Evolutionary conservation across 2,888 invertebrate genomes (phyloP), one percentile per base, ranked within the genome.

Genomic region (Chrysotoxum bicinctum): DNA sequence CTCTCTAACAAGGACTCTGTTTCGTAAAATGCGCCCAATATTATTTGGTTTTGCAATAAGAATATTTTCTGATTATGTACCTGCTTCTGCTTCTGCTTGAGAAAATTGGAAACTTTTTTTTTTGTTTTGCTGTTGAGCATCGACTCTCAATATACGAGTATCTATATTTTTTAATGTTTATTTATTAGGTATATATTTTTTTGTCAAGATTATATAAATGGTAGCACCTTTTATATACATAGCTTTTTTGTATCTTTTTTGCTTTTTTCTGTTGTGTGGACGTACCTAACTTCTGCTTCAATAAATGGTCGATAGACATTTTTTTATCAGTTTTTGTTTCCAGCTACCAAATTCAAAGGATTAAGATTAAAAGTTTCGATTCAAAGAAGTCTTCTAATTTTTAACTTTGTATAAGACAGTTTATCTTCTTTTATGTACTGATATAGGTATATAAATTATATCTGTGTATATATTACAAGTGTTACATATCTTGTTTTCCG

Each of bases 1-100:
- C 89, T 89, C 88, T 90, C 90, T 90, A 89, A 90, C 90, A 90
- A 87, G 89, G 89, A 89, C 87, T 89, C 32, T 64, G 54, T 75
- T 62, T 23, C 69, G 30, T 43, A 54, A 80, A 75, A 78, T 72
- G 64, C 48, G 60, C 16, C 68, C 43, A 50, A 19, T 66, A 45
- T 26, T 79, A 14, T 68, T 69, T 62, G 32, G 54, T 75, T 69
- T 56, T 21, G 43, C 30, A 16, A 52, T 32, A 54, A 37, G 43
- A 54, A 69, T 69, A 69, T 30, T 54, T 54, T 26, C 19, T 75
- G 54, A n/a, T n/a, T n/a, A 56, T 81, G 56, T 54, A 64, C 45
- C 69, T 75, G 52, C 26, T 52, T 32, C 80, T 81, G 69, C 54
- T 69, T 58, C 52, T 23, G 50, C 23, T 50, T 54, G 40, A 73